A percentile compares a stretch with the other conserved stretches of the same genome.
These are phyloP conservation scores for Nycteola revayana DNA, from an alignment of 2,888 invertebrate genomes.

Conservation along the genomic window DNA sequence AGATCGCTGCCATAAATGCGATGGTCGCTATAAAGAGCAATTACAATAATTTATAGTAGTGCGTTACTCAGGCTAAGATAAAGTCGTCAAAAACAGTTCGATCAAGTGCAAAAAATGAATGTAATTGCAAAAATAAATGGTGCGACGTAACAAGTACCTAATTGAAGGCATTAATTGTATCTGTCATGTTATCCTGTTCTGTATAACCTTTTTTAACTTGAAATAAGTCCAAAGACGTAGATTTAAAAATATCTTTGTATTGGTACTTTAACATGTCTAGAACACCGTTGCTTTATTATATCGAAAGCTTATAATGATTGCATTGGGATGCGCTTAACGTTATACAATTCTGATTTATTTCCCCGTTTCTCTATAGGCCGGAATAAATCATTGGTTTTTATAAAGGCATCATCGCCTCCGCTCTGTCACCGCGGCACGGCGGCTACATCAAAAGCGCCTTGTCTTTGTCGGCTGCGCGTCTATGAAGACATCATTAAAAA, in stretches of 20 bases:
- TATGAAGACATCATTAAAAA: conserved; percentile 69
- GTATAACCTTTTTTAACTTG: too few species aligned
- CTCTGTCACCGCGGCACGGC: conserved; percentile 58
- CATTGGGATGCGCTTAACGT: too few species aligned
- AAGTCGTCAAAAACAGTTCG: conserved; percentile 34
- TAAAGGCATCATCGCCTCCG: conserved; percentile 74
- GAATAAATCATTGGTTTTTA: conserved; percentile 78
- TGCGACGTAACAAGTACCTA: too few species aligned
- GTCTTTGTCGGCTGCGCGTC: conserved; percentile 59
- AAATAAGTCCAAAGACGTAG: too few species aligned
- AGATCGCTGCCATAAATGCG: conserved; percentile 24
- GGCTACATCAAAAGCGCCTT: conserved; percentile 53
- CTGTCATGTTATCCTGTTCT: too few species aligned
- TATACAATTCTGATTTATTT: neutral
- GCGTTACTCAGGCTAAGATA: conserved; percentile 22
- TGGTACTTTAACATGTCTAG: too few species aligned
- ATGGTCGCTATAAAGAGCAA: too few species aligned
- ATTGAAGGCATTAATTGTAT: too few species aligned
- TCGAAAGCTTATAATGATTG: too few species aligned
- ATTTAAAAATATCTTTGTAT: too few species aligned
- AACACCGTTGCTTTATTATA: too few species aligned
- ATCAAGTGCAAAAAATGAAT: conserved; percentile 22
- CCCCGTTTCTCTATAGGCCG: conserved; percentile 8
- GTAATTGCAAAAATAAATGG: conserved; percentile 39
- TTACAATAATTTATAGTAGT: conserved; percentile 40